Evolutionary conservation across 2,888 invertebrate species (phyloP).

Genomic region (Caenorhabditis drosophilae): DNA sequence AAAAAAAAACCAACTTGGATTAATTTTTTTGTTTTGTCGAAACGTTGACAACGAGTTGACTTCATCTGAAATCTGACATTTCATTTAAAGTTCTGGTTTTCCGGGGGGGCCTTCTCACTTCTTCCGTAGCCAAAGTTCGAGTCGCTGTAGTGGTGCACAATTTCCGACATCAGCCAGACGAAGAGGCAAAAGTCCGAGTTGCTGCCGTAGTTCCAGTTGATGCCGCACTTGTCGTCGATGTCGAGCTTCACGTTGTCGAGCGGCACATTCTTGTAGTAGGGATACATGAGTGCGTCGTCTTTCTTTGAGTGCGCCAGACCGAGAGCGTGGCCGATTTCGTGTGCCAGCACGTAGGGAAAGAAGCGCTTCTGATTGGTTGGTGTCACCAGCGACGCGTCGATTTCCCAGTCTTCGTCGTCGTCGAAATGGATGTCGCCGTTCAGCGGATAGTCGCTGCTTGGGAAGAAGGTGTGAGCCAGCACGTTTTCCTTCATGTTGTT

Average conservation of each 20-base stretch:
- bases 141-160: conserved; percentile 47
- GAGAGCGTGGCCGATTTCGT: conserved; percentile 69
- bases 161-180: conserved; percentile 68
- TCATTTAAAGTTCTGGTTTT: neutral
- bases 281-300: conserved; percentile 64
- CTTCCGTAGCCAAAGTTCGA: neutral
- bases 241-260: conserved; percentile 60
- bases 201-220: conserved; percentile 69
- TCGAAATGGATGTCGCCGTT: conserved; percentile 70
- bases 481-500: conserved; percentile 57
- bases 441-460: conserved; percentile 58
- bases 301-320: conserved; percentile 66
- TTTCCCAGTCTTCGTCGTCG: conserved; percentile 63
- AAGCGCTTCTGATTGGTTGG: conserved; percentile 14
- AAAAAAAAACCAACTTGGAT: conserved; percentile 19
- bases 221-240: conserved; percentile 68
- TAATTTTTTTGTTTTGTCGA: conserved; percentile 6
- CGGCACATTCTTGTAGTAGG: conserved; percentile 61
- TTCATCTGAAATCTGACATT: conserved; percentile 5
- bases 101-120: neutral
- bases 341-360: conserved; percentile 70
- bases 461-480: conserved; percentile 69
- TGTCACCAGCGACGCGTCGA: conserved; percentile 20
- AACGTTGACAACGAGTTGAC: conserved; percentile 19
- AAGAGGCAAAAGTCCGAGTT: conserved; percentile 65